Base-by-base conservation (phyloP, 2,888 invertebrate species). In the Plebejus melissa region DNA sequence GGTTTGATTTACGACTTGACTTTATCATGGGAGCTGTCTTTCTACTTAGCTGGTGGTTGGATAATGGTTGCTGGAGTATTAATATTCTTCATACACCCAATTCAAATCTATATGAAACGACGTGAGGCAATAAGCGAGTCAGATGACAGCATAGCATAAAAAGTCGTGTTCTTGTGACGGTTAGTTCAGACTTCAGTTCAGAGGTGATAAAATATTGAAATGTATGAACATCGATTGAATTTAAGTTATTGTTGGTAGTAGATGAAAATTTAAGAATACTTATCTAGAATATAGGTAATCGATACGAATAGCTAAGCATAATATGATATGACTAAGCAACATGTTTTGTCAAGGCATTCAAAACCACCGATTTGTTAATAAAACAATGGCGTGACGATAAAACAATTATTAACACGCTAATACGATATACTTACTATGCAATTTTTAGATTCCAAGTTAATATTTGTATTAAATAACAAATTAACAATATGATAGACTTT, bases 21-120 rank as follows among this genome's bases (percentile, higher is more conserved):
- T 3, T 90, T 94, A 0, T 94, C 94, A 9, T 98, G 98, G 96
- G 96, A 97, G 82, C 92, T 96, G 80, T 96, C 97, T 0, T 98
- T 98, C 88, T 96, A 96, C 85, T 94, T 96, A 81, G 96, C 97
- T 32, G 97, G 97, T 2, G 94, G 96, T 28, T 97, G 97, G 95
- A 97, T 98, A 77, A 91, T 96, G 32, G 86, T 98, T 13, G 95
- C 98, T 4, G 98, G 98, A n/a, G 81, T 96, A 0, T 88, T 96
- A 1, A 94, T 96, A 74, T 94, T 94, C 0, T 87, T 96, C 74
- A 96, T 96, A 76, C 96, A 96, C 0, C 94, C 94, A 60, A 94
- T 96, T 4, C 94, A 90, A 80, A 94, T 94, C 78, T 94, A 89
- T 79, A 84, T 90, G 78, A 82, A 85, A 60, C 81, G 84, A 0